Evolutionary conservation across 2,797 vertebrate species (phyloP).

Genomic region (Clarias pachynema): DNA sequence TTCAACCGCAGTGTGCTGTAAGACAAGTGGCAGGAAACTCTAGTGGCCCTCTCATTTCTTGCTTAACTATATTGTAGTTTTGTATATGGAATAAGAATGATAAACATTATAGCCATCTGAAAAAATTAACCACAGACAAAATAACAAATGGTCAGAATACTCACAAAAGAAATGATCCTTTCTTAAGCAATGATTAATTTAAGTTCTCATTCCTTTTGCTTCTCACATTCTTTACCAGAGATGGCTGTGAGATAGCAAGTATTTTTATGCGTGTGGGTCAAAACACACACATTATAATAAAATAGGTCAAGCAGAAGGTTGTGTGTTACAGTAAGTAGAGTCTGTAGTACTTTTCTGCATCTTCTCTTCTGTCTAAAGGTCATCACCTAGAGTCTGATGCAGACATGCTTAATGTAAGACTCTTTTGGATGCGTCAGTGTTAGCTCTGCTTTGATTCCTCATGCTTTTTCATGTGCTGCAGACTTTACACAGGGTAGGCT

Average conservation of each 20-base stretch:
- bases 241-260: neutral
- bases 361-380: neutral
- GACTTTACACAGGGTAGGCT: neutral
- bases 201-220: neutral
- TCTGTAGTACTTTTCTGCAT: neutral
- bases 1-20: neutral
- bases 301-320: neutral
- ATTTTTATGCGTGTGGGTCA: neutral
- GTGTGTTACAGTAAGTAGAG: neutral
- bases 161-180: neutral
- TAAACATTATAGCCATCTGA: neutral
- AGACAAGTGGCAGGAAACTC: neutral
- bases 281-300: neutral
- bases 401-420: neutral
- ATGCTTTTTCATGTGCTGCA: conserved; percentile 37
- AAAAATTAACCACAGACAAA: neutral
- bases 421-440: neutral
- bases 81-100: neutral
- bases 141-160: neutral
- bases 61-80: neutral
- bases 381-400: neutral
- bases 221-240: neutral
- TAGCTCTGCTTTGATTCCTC: conserved; percentile 27
- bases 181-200: neutral
- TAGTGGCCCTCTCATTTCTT: neutral